These are phyloP conservation scores for Globodera rostochiensis DNA, from an alignment of 1,140 invertebrate genomes.

Conservation along the genomic window DNA sequence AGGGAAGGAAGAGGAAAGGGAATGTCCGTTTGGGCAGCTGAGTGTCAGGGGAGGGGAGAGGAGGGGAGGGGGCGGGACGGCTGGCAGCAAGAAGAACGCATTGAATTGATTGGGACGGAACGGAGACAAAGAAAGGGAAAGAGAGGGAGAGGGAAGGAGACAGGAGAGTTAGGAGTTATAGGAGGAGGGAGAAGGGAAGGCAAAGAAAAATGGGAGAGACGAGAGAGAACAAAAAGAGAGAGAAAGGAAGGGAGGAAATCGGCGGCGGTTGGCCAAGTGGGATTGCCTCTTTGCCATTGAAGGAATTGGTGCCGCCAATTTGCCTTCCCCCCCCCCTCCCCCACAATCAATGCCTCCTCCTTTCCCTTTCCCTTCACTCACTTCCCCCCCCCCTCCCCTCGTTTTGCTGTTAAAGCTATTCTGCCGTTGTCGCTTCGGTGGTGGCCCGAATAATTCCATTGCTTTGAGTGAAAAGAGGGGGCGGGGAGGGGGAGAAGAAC, in stretches of 20 bases:
- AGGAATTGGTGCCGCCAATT: background rate
- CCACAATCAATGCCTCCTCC: conserved; percentile 3
- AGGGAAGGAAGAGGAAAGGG: background rate
- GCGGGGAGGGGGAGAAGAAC: background rate
- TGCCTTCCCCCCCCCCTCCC: background rate
- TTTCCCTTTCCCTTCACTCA: background rate
- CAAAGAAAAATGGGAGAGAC: background rate
- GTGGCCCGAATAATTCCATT: background rate
- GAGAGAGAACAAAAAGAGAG: conserved; percentile 6
- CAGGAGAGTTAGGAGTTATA: background rate
- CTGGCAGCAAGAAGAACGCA: conserved; percentile 12
- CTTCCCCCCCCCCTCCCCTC: background rate
- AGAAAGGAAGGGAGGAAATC: background rate
- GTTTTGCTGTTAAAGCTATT: background rate
- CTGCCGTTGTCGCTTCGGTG: background rate
- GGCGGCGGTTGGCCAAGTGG: background rate
- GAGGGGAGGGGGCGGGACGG: background rate
- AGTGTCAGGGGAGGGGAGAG: background rate
- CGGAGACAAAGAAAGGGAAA: background rate
- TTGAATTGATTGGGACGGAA: conserved; percentile 15
- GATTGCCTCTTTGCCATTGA: conserved; percentile 12
- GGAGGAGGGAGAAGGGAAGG: background rate
- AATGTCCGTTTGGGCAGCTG: background rate
- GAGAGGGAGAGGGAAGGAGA: background rate
- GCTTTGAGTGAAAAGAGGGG: conserved; percentile 1